phyloP scores from a whole-genome alignment of 2,888 invertebrate genomes.

The Clistopyga incitator region DNA sequence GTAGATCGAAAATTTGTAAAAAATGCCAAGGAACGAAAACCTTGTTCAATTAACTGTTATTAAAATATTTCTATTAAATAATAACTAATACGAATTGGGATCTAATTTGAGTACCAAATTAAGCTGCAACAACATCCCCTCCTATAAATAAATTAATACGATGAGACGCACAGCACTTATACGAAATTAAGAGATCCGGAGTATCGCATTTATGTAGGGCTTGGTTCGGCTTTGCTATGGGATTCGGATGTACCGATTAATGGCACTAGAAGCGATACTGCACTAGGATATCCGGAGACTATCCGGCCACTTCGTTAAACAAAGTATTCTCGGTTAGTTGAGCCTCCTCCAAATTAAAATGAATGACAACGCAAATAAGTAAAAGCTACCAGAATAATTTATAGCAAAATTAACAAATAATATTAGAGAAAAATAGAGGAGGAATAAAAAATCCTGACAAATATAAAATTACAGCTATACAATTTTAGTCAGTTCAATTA shows the following conservation, averaged over 20 bases:
- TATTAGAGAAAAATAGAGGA: no score
- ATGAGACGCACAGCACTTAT: slow-evolving; percentile 20
- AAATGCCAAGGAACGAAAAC: background rate
- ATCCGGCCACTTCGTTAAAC: slow-evolving; percentile 46
- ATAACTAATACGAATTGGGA: background rate
- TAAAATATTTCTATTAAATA: background rate
- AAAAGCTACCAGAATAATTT: slow-evolving; percentile 16
- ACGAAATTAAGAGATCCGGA: slow-evolving; percentile 48
- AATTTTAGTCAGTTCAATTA: no score
- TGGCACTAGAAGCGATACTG: slow-evolving; percentile 34
- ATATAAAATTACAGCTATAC: no score
- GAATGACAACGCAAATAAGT: slow-evolving; percentile 10
- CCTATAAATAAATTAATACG: background rate
- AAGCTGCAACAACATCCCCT: slow-evolving; percentile 9
- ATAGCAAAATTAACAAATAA: slow-evolving; percentile 29
- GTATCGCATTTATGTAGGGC: slow-evolving; percentile 6
- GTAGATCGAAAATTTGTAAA: no score
- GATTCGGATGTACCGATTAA: slow-evolving; percentile 56
- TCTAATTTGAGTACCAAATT: background rate
- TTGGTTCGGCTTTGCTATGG: background rate
- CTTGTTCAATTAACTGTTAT: background rate
- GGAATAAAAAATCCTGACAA: no score
- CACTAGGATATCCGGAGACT: slow-evolving; percentile 52
- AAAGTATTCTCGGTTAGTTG: slow-evolving; percentile 14
- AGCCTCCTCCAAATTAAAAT: slow-evolving; percentile 7